Evolutionary conservation across 1,140 invertebrate species (phyloP).

Genomic region (Drosophila malerkotliana): DNA sequence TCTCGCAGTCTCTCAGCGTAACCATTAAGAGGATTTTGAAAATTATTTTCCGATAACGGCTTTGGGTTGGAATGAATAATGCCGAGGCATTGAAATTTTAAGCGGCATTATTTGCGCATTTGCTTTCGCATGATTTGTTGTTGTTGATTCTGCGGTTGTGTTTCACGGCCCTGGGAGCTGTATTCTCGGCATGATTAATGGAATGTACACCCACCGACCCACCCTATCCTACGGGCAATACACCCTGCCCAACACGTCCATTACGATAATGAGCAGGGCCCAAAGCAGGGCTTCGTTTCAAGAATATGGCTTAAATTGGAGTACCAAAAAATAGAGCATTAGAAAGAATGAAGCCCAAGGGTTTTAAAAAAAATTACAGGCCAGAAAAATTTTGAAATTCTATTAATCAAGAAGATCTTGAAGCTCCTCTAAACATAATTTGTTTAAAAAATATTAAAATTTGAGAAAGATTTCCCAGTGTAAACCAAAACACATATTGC

Average conservation of each 20-base stretch:
- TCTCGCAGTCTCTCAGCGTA: slow-evolving; percentile 10
- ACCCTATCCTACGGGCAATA: slow-evolving; percentile 6
- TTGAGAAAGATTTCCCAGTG: not conserved
- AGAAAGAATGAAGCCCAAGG: not conserved
- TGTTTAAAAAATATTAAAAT: too few relatives aligned
- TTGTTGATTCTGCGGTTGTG: slow-evolving; percentile 55
- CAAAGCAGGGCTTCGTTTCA: slow-evolving; percentile 11
- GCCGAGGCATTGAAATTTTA: slow-evolving; percentile 57
- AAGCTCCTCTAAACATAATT: too few relatives aligned
- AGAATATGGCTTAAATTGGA: slow-evolving; percentile 19
- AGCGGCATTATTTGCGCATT: slow-evolving; percentile 58
- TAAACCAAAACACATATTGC: slow-evolving; percentile 24
- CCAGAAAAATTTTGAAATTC: not conserved
- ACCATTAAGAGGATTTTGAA: slow-evolving; percentile 47
- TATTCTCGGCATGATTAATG: slow-evolving; percentile 53
- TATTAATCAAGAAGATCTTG: too few relatives aligned
- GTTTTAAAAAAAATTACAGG: too few relatives aligned
- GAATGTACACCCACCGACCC: slow-evolving; percentile 23
- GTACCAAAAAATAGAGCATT: not conserved
- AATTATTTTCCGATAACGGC: slow-evolving; percentile 58
- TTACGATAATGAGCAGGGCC: slow-evolving; percentile 55
- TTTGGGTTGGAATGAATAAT: slow-evolving; percentile 49
- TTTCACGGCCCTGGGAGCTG: slow-evolving; percentile 39
- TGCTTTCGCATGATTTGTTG: slow-evolving; percentile 54
- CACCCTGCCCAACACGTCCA: slow-evolving; percentile 33